Base-by-base conservation (phyloP, 2,113 vertebrate genomes). In the Perca fluviatilis region DNA sequence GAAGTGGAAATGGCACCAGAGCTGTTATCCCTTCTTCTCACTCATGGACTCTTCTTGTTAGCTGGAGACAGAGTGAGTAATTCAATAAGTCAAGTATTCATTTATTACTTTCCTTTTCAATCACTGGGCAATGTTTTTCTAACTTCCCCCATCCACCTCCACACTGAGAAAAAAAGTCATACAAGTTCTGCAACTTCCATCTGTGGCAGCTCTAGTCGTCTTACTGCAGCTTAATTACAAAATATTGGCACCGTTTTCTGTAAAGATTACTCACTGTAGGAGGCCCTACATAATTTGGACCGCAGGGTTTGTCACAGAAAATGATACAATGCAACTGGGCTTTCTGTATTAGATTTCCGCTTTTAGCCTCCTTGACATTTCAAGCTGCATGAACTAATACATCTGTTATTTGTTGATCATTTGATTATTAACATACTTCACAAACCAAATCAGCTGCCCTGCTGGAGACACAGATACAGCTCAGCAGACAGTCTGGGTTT, bases 371-470 rank as follows among this genome's bases (percentile, higher is more conserved):
- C 94, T 95, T 96, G 95, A 96, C 95, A 96, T 96, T 95, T 96
- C 95, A 95, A 95, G 94, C 94, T 87, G 95, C 95, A 96, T 96
- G 94, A 96, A 95, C 94, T 95, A 96, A 95, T 96, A 95, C 95
- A 96, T 96, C 93, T 96, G 95, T 96, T 96, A 96, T 96, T 96
- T 96, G 94, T 95, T 94, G 94, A 96, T 96, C 93, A 96, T 96
- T 96, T 95, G 95, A 96, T 96, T 96, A 96, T 96, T 96, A 96
- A 95, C 94, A 95, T 95, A 96, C 95, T 96, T 96, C 95, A 95
- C 94, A 96, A 95, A 95, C 93, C 93, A 93, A 96, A 95, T 95
- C 95, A 95, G 95, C 93, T 83, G 92, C 91, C 92, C 94, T 93
- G 94, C 92, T 95, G 94, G 94, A 95, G 93, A 95, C 88, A 78